Percentiles rank a stretch among this genome's conserved stretches.
Conservation (phyloP, 2,113 vertebrate genomes). For the Cyprinodon tularosa region DNA sequence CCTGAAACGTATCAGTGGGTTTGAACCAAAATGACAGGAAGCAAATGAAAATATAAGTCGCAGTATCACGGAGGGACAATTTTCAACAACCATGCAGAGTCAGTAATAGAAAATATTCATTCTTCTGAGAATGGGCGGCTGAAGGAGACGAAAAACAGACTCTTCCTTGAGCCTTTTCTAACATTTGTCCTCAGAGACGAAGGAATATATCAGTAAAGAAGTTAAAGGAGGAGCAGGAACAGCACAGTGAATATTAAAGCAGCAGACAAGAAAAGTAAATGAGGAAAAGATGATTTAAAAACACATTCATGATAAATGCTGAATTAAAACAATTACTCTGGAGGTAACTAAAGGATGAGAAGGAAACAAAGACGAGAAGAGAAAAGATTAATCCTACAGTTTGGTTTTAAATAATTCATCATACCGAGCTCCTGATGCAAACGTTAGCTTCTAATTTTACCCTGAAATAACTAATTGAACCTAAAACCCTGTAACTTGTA, state of each 20-base stretch:
- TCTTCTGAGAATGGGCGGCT: conserved; percentile 29
- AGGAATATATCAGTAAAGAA: not conserved
- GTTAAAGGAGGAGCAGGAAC: not conserved
- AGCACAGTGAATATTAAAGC: conserved; percentile 2
- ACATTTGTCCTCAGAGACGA: conserved; percentile 18
- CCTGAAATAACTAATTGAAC: not conserved
- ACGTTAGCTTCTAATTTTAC: not conserved
- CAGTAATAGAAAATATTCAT: conserved; percentile 62
- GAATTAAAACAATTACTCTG: conserved; percentile 4
- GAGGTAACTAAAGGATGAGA: not conserved
- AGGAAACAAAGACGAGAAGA: not conserved
- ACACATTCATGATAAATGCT: conserved; percentile 35
- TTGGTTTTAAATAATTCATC: not conserved
- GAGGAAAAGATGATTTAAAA: conserved; percentile 35
- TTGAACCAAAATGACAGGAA: conserved; percentile 69
- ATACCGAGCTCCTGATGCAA: not conserved
- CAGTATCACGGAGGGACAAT: conserved; percentile 61
- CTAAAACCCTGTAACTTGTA: not conserved
- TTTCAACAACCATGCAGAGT: conserved; percentile 52
- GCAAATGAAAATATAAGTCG: conserved; percentile 75
- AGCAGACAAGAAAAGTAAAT: conserved; percentile 5
- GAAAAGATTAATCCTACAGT: not conserved
- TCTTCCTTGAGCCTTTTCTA: conserved; percentile 6
- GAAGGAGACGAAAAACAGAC: conserved; percentile 4
- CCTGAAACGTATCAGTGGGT: conserved; percentile 57